Conservation (phyloP, 2,797 vertebrate genomes). For the Eulemur rubriventer region DNA sequence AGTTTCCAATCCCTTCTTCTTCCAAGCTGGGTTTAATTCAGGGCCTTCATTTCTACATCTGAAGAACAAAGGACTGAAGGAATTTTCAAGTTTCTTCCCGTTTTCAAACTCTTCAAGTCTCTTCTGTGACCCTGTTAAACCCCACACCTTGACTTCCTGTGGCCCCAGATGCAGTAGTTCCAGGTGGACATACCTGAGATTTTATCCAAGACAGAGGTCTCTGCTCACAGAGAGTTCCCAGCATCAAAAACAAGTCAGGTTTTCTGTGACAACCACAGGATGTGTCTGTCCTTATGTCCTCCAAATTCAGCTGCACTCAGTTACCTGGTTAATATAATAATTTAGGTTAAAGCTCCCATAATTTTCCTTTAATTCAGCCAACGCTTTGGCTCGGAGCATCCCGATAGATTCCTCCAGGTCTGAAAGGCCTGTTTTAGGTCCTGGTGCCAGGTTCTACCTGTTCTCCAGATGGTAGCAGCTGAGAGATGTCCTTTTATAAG, state of each 20-base stretch:
- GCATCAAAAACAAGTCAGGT: not conserved
- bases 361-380: not conserved
- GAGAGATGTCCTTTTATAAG: not conserved
- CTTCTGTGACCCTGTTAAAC: not conserved
- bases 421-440: not conserved
- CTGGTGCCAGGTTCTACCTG: not conserved
- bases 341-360: not conserved
- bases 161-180: not conserved
- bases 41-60: not conserved
- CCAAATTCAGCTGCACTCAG: not conserved
- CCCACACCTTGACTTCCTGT: not conserved
- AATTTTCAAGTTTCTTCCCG: not conserved
- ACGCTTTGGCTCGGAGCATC: not conserved
- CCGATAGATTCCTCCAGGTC: not conserved
- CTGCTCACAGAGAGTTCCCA: not conserved
- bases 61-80: not conserved
- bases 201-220: not conserved
- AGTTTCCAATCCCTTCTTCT: not conserved
- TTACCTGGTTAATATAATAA: not conserved
- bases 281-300: not conserved
- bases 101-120: not conserved
- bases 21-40: not conserved
- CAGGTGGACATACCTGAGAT: not conserved
- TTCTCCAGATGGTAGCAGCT: not conserved
- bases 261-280: not conserved